Base-by-base conservation (phyloP, 2,888 invertebrate species). In the Netelia virgata region DNA sequence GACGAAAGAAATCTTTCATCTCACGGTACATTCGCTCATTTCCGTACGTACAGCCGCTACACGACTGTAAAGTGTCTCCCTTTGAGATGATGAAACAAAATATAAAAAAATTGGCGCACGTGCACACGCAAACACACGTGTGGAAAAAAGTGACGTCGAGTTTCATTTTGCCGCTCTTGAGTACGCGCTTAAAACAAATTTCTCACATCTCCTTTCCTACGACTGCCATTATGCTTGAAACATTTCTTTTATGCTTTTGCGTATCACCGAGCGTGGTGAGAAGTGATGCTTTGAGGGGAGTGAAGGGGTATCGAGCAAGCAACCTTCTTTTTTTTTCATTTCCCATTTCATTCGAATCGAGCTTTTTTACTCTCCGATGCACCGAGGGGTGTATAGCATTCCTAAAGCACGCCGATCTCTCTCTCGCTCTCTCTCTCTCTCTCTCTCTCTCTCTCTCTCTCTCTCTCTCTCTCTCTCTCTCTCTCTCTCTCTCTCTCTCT, bases 221-320 rank as follows among this genome's bases (percentile, higher is more conserved):
- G 50, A 64, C 73, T 69, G 55, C 85, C 81, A 82, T 84, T 78
- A 86, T 78, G 75, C 81, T 81, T 61, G 66, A 86, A 77, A 84
- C 36, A 86, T 23, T 57, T 72, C 69, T 84, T 83, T 77, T 57
- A 64, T 64, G 74, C 84, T 78, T 74, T 81, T 70, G 20, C 63
- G 36, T 63, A 55, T 28, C 53, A 53, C 5, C 47, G 20, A 66
- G 69, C 41, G 9, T 50, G 9, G 47, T 9, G 43, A 14, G 64
- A 36, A 82, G 55, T 50, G 73, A 73, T 50, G 73, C 74, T 18
- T 18, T 16, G 81, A 55, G 61, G 57, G 59, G 63, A 41, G 72
- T 72, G 57, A 74, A 57, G 28, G 43, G 47, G 50, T 41, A 43
- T 53, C 9, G 16, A 18, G 20, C 28, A 10, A 18, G 43, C 63